These are phyloP conservation scores for Mola mola DNA, from an alignment of 2,113 vertebrate species.

Conservation along the genomic window DNA sequence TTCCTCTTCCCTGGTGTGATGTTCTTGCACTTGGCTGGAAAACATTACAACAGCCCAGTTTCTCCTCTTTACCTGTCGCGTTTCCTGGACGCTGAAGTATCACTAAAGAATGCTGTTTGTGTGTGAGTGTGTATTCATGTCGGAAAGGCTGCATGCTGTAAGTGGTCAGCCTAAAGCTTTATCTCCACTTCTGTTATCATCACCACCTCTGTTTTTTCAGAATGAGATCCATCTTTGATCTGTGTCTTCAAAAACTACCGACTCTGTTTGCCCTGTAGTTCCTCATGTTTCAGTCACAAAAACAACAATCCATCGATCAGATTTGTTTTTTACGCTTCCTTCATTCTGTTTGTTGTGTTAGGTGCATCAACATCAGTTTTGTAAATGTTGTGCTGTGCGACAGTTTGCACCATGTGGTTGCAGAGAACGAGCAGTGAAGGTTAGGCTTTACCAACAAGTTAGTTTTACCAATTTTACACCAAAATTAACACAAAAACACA, in stretches of 20 bases:
- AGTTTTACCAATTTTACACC: no score
- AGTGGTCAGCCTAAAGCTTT: background rate
- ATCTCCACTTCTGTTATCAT: background rate
- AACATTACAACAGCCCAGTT: conserved; percentile 21
- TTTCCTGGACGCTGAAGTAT: background rate
- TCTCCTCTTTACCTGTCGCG: conserved; percentile 10
- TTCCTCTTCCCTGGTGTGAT: background rate
- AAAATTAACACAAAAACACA: no score
- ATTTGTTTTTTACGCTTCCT: no score
- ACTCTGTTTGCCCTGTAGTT: no score
- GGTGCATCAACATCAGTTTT: background rate
- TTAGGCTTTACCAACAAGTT: no score
- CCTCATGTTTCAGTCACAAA: no score
- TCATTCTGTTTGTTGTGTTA: background rate
- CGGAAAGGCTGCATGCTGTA: background rate
- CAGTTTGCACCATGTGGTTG: no score
- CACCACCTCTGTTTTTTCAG: background rate
- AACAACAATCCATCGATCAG: no score
- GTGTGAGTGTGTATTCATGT: conserved; percentile 1
- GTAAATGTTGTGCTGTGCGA: no score
- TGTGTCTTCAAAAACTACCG: no score
- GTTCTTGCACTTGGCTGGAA: conserved; percentile 1
- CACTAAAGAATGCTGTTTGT: conserved; percentile 15
- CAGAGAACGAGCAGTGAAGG: no score
- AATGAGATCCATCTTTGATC: no score